Evolutionary conservation across 1,140 invertebrate species (phyloP), one percentile per base, ranked within the genome.

Genomic region (Halesus radiatus): DNA sequence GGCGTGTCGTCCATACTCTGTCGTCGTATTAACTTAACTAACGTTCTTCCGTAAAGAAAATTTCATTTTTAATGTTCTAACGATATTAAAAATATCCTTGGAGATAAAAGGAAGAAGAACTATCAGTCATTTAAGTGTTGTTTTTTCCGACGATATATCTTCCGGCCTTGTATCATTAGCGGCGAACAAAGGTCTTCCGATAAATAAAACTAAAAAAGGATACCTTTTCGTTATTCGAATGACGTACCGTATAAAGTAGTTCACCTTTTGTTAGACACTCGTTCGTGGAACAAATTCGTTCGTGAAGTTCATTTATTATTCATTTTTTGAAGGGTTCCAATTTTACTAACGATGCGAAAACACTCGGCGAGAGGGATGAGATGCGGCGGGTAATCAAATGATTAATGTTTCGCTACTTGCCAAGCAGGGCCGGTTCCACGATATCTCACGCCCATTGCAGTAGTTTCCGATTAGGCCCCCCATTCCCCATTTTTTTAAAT

Each of bases 321-420:
- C 73, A 75, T 54, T 53, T 22, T 54, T 32, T 23, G 52, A 64
- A 64, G 64, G 26, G 56, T 77, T 32, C 75, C 75, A 77, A 77
- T 77, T 64, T 60, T 20, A 45, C 75, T 77, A 77, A 77, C 58
- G 75, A 77, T 50, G 75, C 20, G 75, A 77, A 77, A 64, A 64
- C 75, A 77, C 32, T 64, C 60, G 37, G 37, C 37, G 37, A 45
- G 32, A 37, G 7, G 37, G 10, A 45, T 45, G 37, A 13, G 37
- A 45, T 45, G 37, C 37, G 37, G 37, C 13, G 37, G 37, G 37
- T 45, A 45, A 45, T 45, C 37, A 45, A 13, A 45, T 45, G 37
- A 45, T 45, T 45, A 45, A 45, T 45, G 37, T 45, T 10, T 45
- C 37, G 37, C 7, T 45, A 45, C 8, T 45, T 45, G 10, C 37